Evolutionary conservation across 2,113 vertebrate genomes (phyloP).

Genomic region (Clarias magur): DNA sequence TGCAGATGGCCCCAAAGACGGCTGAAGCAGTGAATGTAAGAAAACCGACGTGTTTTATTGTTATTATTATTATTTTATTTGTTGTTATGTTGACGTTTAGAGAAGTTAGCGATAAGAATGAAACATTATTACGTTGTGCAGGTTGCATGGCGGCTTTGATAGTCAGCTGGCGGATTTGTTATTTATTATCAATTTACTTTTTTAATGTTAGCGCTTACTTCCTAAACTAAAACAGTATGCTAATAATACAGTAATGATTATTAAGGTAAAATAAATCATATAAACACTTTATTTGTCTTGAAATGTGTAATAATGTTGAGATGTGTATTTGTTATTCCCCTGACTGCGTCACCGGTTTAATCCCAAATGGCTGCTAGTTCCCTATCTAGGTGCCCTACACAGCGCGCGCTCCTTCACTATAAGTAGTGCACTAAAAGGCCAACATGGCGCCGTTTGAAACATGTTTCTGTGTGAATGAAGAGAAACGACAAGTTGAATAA

Average conservation of each 20-base stretch:
- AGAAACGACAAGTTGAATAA: not conserved
- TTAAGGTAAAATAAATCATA: not conserved
- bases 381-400: not conserved
- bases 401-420: not conserved
- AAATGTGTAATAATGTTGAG: not conserved
- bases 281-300: not conserved
- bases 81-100: not conserved
- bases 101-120: not conserved
- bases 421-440: not conserved
- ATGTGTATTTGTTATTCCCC: not conserved
- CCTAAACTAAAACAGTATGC: not conserved
- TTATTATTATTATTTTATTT: too few species aligned
- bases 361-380: not conserved
- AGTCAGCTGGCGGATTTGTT: not conserved
- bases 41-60: not conserved
- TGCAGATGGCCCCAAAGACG: not conserved
- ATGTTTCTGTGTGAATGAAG: not conserved
- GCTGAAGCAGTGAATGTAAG: not conserved
- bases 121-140: not conserved
- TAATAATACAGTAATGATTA: not conserved
- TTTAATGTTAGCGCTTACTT: not conserved
- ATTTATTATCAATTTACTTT: not conserved
- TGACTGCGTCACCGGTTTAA: not conserved
- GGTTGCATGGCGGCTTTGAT: not conserved
- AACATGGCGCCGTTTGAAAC: conserved; percentile 3